These are phyloP conservation scores for Sphaeramia orbicularis DNA, from an alignment of 2,797 vertebrate genomes.

Conservation along the genomic window DNA sequence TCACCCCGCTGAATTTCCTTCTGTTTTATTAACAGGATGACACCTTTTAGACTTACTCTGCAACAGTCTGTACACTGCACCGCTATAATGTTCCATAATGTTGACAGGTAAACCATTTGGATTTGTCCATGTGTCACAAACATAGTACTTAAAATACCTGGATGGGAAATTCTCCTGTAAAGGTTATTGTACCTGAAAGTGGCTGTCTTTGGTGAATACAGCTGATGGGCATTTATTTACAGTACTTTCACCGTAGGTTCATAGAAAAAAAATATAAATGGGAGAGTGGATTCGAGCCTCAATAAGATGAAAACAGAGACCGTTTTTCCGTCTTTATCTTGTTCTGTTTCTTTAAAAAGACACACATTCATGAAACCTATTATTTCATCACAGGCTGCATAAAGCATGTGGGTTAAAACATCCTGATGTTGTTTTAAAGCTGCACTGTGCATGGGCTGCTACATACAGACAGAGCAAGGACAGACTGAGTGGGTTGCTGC, in stretches of 20 bases:
- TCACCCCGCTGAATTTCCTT: constrained; percentile 1
- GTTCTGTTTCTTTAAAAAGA: background rate
- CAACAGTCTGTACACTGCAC: background rate
- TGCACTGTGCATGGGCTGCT: background rate
- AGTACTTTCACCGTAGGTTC: background rate
- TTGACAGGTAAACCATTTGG: background rate
- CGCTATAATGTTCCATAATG: background rate
- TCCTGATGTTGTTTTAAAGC: constrained; percentile 14
- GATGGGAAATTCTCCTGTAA: background rate
- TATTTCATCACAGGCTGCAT: background rate
- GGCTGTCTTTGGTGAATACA: too few species aligned
- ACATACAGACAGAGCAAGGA: background rate
- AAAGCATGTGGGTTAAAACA: background rate
- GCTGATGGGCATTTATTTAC: background rate
- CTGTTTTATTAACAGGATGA: constrained; percentile 10
- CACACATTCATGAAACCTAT: background rate
- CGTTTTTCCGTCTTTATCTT: background rate
- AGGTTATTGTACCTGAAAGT: too few species aligned
- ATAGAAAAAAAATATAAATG: too few species aligned
- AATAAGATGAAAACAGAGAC: too few species aligned
- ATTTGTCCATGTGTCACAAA: background rate
- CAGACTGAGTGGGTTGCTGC: background rate
- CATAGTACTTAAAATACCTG: background rate
- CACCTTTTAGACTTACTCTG: background rate
- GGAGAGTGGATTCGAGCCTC: too few species aligned